Evolutionary conservation across 2,113 vertebrate genomes (phyloP).

Genomic region (Tretioscincus oriximinensis): DNA sequence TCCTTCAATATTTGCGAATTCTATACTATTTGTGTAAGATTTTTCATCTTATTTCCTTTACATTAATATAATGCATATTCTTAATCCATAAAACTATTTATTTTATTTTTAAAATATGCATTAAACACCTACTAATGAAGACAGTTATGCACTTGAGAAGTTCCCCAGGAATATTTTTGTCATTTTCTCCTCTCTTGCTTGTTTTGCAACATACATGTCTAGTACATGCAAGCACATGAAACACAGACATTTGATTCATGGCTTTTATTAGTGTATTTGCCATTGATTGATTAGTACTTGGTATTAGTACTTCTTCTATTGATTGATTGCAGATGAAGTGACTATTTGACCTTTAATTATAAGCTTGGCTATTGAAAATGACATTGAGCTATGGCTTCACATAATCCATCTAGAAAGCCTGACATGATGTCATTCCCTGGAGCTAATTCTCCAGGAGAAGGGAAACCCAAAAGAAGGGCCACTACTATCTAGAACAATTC

Average conservation of each 20-base stretch:
- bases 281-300: conserved; percentile 85
- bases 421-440: conserved; percentile 86
- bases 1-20: too few relatives aligned
- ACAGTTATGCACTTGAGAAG: conserved; percentile 40
- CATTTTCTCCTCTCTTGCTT: conserved; percentile 57
- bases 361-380: conserved; percentile 85
- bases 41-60: too few relatives aligned
- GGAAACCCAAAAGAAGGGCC: conserved; percentile 71
- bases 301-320: conserved; percentile 91
- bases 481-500: conserved; percentile 65
- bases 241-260: conserved; percentile 89
- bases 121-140: conserved; percentile 31
- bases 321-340: conserved; percentile 98
- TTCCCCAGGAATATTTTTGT: conserved; percentile 39
- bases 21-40: too few relatives aligned
- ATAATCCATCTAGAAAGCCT: conserved; percentile 86
- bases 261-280: conserved; percentile 97
- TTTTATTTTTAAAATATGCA: not conserved
- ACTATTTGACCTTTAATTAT: conserved; percentile 99
- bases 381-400: conserved; percentile 86
- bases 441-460: conserved; percentile 76
- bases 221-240: conserved; percentile 72
- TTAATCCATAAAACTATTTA: not conserved
- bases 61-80: conserved; percentile 28
- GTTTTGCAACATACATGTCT: conserved; percentile 44